Percentiles rank a stretch among this genome's conserved stretches.
Evolutionary conservation across 2,797 vertebrate species (phyloP).

Genomic region (Pangasius mekongensis): DNA sequence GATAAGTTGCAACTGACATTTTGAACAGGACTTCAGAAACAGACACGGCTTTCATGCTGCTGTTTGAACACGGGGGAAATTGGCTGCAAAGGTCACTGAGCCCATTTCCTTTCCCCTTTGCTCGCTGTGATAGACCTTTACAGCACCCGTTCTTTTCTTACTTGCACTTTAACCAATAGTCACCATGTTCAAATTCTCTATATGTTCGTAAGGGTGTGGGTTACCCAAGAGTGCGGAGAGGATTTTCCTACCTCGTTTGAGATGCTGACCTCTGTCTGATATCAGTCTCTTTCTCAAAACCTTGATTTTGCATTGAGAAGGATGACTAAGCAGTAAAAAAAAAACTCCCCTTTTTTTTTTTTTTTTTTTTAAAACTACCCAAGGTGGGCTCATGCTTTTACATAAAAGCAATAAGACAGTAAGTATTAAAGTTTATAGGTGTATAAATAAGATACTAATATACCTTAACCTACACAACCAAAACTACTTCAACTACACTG

Average conservation of each 20-base stretch:
- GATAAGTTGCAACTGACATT: slow-evolving; percentile 88
- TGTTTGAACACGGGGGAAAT: slow-evolving; percentile 84
- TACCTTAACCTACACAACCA: not conserved
- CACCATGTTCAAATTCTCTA: slow-evolving; percentile 69
- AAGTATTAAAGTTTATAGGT: not conserved
- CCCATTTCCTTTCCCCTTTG: slow-evolving; percentile 76
- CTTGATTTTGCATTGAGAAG: slow-evolving; percentile 26
- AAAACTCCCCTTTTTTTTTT: not conserved
- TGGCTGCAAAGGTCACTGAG: slow-evolving; percentile 83
- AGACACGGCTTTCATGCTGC: slow-evolving; percentile 83
- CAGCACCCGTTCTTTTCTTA: slow-evolving; percentile 54
- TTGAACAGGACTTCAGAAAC: slow-evolving; percentile 81
- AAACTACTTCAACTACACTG: not conserved
- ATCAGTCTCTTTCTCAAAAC: slow-evolving; percentile 33
- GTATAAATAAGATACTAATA: not conserved
- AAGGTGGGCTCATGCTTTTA: not conserved
- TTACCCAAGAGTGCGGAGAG: slow-evolving; percentile 54
- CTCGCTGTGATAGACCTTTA: slow-evolving; percentile 74
- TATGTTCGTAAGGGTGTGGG: slow-evolving; percentile 57
- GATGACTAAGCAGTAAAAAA: slow-evolving; percentile 42
- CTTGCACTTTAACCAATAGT: slow-evolving; percentile 70
- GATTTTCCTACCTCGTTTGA: slow-evolving; percentile 42
- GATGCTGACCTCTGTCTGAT: slow-evolving; percentile 36
- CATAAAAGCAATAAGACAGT: not conserved
- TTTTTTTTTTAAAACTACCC: not conserved